phyloP scores from a whole-genome alignment of 2,888 invertebrate genomes.

The Polyploca ridens region DNA sequence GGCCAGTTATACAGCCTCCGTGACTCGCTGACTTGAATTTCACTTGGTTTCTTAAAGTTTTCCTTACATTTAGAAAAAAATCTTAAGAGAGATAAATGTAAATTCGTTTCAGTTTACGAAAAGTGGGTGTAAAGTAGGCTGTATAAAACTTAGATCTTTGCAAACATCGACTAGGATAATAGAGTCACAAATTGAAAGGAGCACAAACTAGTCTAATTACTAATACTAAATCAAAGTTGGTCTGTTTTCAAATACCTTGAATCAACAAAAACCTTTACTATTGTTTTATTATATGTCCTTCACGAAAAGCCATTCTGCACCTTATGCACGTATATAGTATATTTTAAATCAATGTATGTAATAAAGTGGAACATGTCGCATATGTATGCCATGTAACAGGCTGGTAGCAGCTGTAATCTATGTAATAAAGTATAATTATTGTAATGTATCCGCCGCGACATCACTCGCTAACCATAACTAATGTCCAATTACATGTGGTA shows the following conservation, averaged over 20 bases:
- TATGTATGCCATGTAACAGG: neutral
- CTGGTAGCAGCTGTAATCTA: neutral
- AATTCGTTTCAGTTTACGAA: too few species aligned
- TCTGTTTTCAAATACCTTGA: too few species aligned
- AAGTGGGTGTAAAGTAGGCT: too few species aligned
- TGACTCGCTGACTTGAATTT: conserved; percentile 10
- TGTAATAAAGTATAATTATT: conserved; percentile 7
- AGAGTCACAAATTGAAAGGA: too few species aligned
- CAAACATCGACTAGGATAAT: too few species aligned
- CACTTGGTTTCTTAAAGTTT: neutral
- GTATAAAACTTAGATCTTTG: too few species aligned
- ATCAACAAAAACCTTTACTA: too few species aligned
- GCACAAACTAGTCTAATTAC: too few species aligned
- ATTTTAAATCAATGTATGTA: neutral
- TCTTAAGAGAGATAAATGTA: neutral
- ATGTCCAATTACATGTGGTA: conserved; percentile 9
- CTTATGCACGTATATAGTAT: too few species aligned
- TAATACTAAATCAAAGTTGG: too few species aligned
- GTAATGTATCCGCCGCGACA: conserved; percentile 1
- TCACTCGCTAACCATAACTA: conserved; percentile 14
- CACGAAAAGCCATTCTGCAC: too few species aligned
- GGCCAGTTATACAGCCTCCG: conserved; percentile 23
- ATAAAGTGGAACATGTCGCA: neutral
- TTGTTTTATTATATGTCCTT: too few species aligned
- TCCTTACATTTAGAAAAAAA: neutral